A percentile compares a stretch with the other conserved stretches of the same genome.
Conservation (phyloP, 2,797 vertebrate genomes). For the Chaetophractus vellerosus region DNA sequence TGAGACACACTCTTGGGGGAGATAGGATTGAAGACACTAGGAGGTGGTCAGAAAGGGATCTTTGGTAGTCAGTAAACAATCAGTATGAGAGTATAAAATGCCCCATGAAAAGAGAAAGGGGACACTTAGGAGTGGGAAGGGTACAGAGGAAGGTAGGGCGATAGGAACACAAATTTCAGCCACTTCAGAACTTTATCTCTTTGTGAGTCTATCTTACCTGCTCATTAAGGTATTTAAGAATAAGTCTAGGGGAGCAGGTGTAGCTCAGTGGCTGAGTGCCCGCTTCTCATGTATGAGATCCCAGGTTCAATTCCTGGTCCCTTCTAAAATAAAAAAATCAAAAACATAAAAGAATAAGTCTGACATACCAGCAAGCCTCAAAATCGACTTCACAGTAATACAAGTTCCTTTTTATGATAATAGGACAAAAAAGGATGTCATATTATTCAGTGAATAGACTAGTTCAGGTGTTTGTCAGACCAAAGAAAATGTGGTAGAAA, state of each 20-base stretch:
- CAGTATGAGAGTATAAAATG: background rate
- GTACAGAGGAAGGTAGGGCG: background rate
- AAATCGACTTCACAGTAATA: background rate
- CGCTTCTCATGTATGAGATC: no score
- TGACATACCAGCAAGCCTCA: slow-evolving; percentile 20
- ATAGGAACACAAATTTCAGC: background rate
- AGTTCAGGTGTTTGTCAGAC: background rate
- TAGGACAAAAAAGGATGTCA: background rate
- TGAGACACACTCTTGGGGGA: background rate
- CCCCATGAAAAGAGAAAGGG: slow-evolving; percentile 8
- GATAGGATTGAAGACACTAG: background rate
- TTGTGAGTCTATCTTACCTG: background rate
- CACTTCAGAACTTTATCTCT: background rate
- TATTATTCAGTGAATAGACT: background rate
- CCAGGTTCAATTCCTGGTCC: no score
- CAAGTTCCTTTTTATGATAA: background rate
- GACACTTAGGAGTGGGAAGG: background rate
- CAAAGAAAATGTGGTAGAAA: background rate
- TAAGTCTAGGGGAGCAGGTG: no score
- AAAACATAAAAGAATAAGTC: background rate
- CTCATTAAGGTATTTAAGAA: slow-evolving; percentile 5
- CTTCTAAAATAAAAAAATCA: no score
- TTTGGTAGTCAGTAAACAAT: no score
- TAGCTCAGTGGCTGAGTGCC: no score
- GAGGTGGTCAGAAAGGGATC: background rate